These are phyloP conservation scores for Nycteola revayana DNA, from an alignment of 2,888 invertebrate genomes.

Conservation along the genomic window DNA sequence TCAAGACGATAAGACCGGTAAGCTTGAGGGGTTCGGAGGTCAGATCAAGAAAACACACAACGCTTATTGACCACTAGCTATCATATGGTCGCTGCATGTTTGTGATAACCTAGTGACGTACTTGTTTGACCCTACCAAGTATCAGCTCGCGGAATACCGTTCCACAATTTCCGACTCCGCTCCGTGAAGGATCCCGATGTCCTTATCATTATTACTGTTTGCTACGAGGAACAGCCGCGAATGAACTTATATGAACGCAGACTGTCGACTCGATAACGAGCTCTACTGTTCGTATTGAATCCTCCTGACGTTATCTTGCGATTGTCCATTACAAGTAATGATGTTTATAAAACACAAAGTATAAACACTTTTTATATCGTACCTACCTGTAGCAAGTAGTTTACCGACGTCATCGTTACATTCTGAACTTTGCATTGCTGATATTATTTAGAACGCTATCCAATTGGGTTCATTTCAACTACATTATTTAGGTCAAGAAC, in stretches of 20 bases:
- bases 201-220: conserved; percentile 16
- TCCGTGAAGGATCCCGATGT: conserved; percentile 26
- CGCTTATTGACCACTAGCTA: conserved; percentile 61
- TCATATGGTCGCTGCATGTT: conserved; percentile 65
- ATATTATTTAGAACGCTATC: conserved; percentile 8
- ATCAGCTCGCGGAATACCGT: conserved; percentile 36
- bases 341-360: conserved; percentile 62
- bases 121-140: conserved; percentile 48
- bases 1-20: conserved; percentile 58
- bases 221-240: conserved; percentile 14
- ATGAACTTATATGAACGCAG: conserved; percentile 17
- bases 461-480: conserved; percentile 2
- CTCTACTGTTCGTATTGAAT: conserved; percentile 40
- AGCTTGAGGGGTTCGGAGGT: conserved; percentile 57
- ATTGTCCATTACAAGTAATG: conserved; percentile 55
- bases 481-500: background rate
- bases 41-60: conserved; percentile 63
- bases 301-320: conserved; percentile 54
- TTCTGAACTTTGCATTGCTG: conserved; percentile 14
- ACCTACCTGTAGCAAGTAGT: conserved; percentile 36
- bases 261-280: conserved; percentile 30
- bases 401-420: conserved; percentile 23
- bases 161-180: conserved; percentile 30
- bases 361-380: conserved; percentile 48
- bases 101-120: conserved; percentile 62